phyloP scores from a whole-genome alignment of 2,113 vertebrate species.

The Eublepharis macularius region DNA sequence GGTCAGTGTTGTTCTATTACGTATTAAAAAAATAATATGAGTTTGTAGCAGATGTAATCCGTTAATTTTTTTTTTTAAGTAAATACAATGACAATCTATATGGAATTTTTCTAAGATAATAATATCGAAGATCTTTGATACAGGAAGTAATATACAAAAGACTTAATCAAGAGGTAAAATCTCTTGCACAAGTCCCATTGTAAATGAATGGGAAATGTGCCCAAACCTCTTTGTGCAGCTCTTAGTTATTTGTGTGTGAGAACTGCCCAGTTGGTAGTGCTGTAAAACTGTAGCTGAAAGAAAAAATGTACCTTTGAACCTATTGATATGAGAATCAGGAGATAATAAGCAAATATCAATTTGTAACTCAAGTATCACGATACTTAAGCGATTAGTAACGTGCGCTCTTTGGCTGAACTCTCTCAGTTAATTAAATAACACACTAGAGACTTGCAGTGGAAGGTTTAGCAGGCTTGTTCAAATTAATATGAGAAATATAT shows the following conservation, averaged over 20 bases:
- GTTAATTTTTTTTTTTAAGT: conserved; percentile 37
- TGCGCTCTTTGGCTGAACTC: background rate
- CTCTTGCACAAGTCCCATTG: background rate
- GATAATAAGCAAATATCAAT: background rate
- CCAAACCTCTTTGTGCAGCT: background rate
- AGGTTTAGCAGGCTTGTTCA: background rate
- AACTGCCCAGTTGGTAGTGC: background rate
- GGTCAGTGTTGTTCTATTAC: conserved; percentile 46
- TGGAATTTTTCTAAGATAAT: conserved; percentile 1
- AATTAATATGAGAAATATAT: background rate
- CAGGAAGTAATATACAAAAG: background rate
- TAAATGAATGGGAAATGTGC: background rate
- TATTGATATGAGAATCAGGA: background rate
- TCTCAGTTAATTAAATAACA: background rate
- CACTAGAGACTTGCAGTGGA: background rate
- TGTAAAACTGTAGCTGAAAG: background rate
- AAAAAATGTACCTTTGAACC: background rate
- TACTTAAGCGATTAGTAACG: background rate
- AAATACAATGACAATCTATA: conserved; percentile 31
- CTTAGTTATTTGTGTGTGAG: background rate
- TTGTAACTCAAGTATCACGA: background rate
- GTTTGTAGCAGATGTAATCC: conserved; percentile 51
- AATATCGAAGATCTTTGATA: background rate
- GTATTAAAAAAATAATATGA: conserved; percentile 47
- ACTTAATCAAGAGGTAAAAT: background rate